Conservation (phyloP, 2,888 invertebrate genomes). For the Sarcophaga rosellei region DNA sequence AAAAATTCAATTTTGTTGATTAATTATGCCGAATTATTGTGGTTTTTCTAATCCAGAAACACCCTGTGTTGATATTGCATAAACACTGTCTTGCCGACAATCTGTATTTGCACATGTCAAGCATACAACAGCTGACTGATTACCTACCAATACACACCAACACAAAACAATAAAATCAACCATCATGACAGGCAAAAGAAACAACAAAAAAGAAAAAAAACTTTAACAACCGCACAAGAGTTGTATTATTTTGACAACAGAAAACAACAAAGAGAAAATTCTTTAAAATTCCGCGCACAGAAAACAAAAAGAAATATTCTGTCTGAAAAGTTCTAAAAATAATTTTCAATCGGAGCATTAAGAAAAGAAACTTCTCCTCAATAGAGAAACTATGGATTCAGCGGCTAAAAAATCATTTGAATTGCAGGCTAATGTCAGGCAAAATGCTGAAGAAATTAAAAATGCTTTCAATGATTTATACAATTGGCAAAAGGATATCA, state of each 20-base stretch:
- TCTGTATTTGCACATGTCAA: not conserved
- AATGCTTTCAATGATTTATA: conserved; percentile 76
- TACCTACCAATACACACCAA: not conserved
- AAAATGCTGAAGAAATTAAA: conserved; percentile 75
- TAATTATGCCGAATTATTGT: too few relatives aligned
- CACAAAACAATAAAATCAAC: not conserved
- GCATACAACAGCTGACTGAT: not conserved
- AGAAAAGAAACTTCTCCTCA: not conserved
- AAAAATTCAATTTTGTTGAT: too few relatives aligned
- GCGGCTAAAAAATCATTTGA: conserved; percentile 73
- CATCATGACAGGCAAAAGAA: not conserved
- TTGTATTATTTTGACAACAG: conserved; percentile 61
- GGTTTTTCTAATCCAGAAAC: too few relatives aligned
- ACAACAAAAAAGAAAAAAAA: not conserved
- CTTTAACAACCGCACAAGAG: not conserved
- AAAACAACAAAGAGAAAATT: conserved; percentile 57
- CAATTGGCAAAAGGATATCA: conserved; percentile 80
- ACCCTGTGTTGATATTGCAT: not conserved
- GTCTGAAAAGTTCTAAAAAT: conserved; percentile 23
- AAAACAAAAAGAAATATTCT: not conserved
- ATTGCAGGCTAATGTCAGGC: conserved; percentile 81
- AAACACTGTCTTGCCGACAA: not conserved
- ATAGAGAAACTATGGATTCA: conserved; percentile 63
- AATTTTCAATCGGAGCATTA: not conserved
- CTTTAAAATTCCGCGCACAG: conserved; percentile 46